phyloP scores from a whole-genome alignment of 2,797 vertebrate species.

The Myotis pilosus region DNA sequence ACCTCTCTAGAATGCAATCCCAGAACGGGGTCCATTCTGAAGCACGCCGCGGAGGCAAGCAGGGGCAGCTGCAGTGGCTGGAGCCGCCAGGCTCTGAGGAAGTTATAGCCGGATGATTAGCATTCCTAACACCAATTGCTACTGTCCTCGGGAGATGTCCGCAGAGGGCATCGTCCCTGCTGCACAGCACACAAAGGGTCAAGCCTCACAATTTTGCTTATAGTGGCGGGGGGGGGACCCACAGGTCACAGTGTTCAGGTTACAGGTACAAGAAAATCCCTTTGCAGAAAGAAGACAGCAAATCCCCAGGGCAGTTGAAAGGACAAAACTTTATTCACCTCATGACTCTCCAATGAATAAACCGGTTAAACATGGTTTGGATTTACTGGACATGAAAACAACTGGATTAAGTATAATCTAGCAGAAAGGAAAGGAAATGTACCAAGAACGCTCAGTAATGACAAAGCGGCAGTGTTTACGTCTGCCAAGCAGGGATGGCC shows the following conservation, averaged over 20 bases:
- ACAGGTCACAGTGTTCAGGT: constrained; percentile 74
- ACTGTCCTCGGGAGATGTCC: neutral
- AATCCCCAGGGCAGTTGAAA: constrained; percentile 72
- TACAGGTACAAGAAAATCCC: constrained; percentile 74
- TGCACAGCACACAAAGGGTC: constrained; percentile 66
- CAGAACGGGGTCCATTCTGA: neutral
- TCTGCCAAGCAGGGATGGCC: neutral
- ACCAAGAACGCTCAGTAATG: constrained; percentile 37
- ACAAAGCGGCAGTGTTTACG: constrained; percentile 20
- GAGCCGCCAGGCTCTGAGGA: neutral
- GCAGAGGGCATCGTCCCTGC: constrained; percentile 22
- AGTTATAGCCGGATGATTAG: neutral
- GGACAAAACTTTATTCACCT: constrained; percentile 72
- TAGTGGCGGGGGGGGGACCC: neutral
- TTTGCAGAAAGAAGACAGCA: constrained; percentile 68
- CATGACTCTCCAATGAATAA: constrained; percentile 64
- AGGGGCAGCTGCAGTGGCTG: neutral
- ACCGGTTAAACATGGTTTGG: constrained; percentile 76
- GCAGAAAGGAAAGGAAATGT: constrained; percentile 61
- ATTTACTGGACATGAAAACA: constrained; percentile 74
- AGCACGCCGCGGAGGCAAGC: neutral
- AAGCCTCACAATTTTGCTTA: constrained; percentile 48
- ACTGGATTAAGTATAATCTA: constrained; percentile 77
- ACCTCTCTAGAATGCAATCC: neutral
- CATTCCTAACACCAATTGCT: neutral